These are phyloP conservation scores for Ormyrus labotus DNA, from an alignment of 2,888 invertebrate genomes.

Conservation along the genomic window DNA sequence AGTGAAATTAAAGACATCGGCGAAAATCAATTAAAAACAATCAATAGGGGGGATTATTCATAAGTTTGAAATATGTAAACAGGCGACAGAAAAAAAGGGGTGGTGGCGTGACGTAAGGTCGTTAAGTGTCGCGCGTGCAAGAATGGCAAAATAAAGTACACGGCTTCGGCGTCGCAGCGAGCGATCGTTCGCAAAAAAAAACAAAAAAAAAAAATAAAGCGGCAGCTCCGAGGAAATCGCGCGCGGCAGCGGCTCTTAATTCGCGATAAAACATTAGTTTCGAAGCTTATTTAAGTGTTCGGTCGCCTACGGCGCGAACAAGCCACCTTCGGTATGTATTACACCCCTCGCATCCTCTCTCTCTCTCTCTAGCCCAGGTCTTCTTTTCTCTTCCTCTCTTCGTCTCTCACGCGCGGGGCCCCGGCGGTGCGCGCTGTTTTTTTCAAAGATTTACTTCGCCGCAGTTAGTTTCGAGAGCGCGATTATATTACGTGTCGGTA, in stretches of 20 bases:
- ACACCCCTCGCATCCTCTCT: neutral
- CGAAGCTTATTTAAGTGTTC: conserved; percentile 60
- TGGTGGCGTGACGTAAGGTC: conserved; percentile 34
- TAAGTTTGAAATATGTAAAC: too few relatives aligned
- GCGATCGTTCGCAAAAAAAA: too few relatives aligned
- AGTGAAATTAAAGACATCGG: too few relatives aligned
- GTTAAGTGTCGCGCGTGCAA: conserved; percentile 1
- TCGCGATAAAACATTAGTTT: conserved; percentile 70
- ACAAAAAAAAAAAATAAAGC: too few relatives aligned
- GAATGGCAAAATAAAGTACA: conserved; percentile 23
- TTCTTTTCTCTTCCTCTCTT: conserved; percentile 36
- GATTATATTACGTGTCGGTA: conserved; percentile 8
- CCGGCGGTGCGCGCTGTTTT: neutral
- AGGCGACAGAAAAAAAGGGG: too few relatives aligned
- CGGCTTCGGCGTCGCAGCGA: neutral
- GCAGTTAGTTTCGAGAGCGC: conserved; percentile 35
- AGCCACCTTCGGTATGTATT: conserved; percentile 54
- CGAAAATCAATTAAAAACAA: too few relatives aligned
- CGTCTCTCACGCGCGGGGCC: neutral
- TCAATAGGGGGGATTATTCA: too few relatives aligned
- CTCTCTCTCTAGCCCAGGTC: conserved; percentile 12
- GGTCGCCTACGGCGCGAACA: conserved; percentile 66
- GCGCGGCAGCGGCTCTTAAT: conserved; percentile 60
- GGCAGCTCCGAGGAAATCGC: neutral
- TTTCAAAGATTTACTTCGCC: conserved; percentile 44